Evolutionary conservation across 2,888 invertebrate genomes (phyloP), one percentile per base, ranked within the genome.

Genomic region (Dinocampus coccinellae): DNA sequence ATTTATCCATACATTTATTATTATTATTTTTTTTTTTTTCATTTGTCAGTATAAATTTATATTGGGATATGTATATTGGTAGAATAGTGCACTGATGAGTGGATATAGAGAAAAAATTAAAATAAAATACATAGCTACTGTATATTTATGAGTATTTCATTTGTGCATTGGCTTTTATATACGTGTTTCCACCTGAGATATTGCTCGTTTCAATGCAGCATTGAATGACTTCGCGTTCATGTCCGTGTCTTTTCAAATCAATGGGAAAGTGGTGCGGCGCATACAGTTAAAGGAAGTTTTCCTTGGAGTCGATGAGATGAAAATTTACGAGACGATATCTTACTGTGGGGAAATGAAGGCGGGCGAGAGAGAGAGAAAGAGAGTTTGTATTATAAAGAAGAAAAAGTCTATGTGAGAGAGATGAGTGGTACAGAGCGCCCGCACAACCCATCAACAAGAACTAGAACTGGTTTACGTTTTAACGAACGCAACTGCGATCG

Each of bases 111-210:
- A 52, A 20, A 13, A 34, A 24, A n/a, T 36, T 63, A 6, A 47
- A 47, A 47, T 47, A 16, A 47, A 47, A 47, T 47, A 16, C 16
- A 47, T 47, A n/a, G 55, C 55, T 55, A 55, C 55, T 55, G 60
- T 22, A 22, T 68, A 36, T 69, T 69, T 69, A 69, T 53, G 69
- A 69, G 55, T 26, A 69, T 62, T 69, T 60, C 62, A 52, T 69
- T 69, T 69, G 33, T 39, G 36, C 55, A 20, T 26, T 42, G 58
- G 42, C 67, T 42, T 57, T 67, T 55, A 55, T 55, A 67, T 67
- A n/a, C 26, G 26, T 55, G 55, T 55, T 55, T 55, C n/a, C 55
- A 24, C 55, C 26, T 55, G 55, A 22, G 55, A 55, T 55, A 55
- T 55, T 55, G 22, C 26, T 55, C 55, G 47, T 47, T 47, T 47